A percentile compares a stretch with the other conserved stretches of the same genome.
phyloP scores from a whole-genome alignment of 2,888 invertebrate genomes.

The Ectemnius cavifrons region DNA sequence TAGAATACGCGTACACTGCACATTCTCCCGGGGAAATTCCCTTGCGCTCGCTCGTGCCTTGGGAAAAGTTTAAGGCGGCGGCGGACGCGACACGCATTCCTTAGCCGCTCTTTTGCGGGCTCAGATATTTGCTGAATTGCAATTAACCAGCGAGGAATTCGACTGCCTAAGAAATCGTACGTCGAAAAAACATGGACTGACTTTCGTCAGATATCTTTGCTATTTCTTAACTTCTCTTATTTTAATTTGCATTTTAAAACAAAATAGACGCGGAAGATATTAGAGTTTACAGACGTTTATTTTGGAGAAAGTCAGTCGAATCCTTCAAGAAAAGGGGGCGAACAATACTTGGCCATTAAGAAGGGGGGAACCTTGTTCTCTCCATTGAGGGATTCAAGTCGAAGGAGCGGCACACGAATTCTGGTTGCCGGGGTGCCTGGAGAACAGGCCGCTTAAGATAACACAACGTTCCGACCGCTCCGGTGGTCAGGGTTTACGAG shows the following conservation, averaged over 20 bases:
- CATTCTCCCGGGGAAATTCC: constrained; percentile 32
- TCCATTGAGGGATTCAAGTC: constrained; percentile 28
- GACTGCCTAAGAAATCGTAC: no score
- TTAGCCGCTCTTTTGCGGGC: constrained; percentile 21
- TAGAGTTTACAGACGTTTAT: no score
- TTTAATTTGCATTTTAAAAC: no score
- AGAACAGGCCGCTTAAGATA: constrained; percentile 51
- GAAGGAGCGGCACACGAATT: constrained; percentile 51
- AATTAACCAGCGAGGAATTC: no score
- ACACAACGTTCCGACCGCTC: constrained; percentile 62
- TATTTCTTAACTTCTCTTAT: no score
- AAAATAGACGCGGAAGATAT: no score
- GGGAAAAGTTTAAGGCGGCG: constrained; percentile 17
- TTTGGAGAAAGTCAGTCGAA: no score
- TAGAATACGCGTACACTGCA: constrained; percentile 5
- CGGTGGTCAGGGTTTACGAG: constrained; percentile 39
- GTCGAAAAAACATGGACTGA: no score
- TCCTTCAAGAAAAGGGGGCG: constrained; percentile 27
- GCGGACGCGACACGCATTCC: constrained; percentile 30
- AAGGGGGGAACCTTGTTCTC: constrained; percentile 40
- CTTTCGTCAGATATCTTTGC: no score
- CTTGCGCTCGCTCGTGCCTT: constrained; percentile 15
- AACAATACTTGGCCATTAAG: constrained; percentile 29
- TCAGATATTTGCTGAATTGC: no score
- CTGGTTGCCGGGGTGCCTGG: constrained; percentile 41